Evolutionary conservation across 1,140 invertebrate species (phyloP).

Genomic region (Papilio glaucus): DNA sequence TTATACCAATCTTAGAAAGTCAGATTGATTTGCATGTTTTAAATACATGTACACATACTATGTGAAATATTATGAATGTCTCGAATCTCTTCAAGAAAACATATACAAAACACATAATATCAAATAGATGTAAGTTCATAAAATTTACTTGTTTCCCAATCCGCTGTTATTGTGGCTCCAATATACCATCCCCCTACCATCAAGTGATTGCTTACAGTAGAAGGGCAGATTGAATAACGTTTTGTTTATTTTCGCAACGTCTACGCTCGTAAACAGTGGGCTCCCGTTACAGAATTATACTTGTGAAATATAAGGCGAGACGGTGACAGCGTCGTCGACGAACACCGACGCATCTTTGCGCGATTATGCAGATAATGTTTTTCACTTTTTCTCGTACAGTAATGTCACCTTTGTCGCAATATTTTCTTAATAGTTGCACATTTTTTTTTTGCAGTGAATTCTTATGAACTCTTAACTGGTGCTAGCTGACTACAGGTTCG

Average conservation of each 20-base stretch:
- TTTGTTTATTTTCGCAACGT: constrained; percentile 71
- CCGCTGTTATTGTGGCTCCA: constrained; percentile 43
- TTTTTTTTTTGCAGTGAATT: too few relatives aligned
- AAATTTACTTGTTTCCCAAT: not conserved
- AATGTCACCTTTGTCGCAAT: too few relatives aligned
- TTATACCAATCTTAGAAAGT: too few relatives aligned
- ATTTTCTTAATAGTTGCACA: too few relatives aligned
- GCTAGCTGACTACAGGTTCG: too few relatives aligned
- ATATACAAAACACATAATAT: too few relatives aligned
- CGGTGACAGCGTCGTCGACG: not conserved
- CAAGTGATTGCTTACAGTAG: constrained; percentile 67
- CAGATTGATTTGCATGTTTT: too few relatives aligned
- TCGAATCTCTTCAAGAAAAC: too few relatives aligned
- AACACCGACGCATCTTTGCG: not conserved
- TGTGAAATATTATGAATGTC: too few relatives aligned
- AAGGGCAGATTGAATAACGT: constrained; percentile 75
- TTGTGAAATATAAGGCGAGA: constrained; percentile 44
- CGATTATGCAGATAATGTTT: not conserved
- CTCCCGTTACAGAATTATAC: constrained; percentile 50
- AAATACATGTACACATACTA: too few relatives aligned
- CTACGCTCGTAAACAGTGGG: constrained; percentile 52
- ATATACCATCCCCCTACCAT: constrained; percentile 49
- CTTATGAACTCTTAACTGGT: too few relatives aligned
- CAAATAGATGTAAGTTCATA: too few relatives aligned
- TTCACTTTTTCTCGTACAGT: not conserved